phyloP scores from a whole-genome alignment of 2,888 invertebrate genomes.

The Bruchidius siliquastri region DNA sequence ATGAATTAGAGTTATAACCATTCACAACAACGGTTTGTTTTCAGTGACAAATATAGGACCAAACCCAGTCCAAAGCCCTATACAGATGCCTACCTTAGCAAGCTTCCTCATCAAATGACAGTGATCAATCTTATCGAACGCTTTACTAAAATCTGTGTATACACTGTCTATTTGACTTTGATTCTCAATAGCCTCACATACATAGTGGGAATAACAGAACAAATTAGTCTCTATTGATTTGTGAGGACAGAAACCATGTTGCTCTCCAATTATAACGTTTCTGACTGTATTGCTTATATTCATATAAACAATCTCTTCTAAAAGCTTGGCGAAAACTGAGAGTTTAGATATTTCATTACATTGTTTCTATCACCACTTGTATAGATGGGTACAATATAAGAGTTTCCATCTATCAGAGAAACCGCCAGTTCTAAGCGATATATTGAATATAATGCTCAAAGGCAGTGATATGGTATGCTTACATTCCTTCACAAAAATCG shows the following conservation, averaged over 20 bases:
- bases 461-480: background rate
- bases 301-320: background rate
- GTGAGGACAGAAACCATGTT: background rate
- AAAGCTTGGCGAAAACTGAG: background rate
- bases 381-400: background rate
- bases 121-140: background rate
- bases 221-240: background rate
- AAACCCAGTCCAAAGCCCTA: too few species aligned
- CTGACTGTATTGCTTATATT: background rate
- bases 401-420: background rate
- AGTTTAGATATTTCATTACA: background rate
- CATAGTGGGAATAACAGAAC: background rate
- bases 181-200: background rate
- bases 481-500: background rate
- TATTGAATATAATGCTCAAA: background rate
- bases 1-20: background rate
- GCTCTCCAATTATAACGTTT: background rate
- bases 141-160: background rate
- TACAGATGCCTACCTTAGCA: background rate
- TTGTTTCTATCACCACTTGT: background rate
- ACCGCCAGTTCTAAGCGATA: background rate
- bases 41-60: background rate
- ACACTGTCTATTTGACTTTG: background rate
- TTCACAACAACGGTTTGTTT: background rate
- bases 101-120: background rate